Percentiles rank a stretch among this genome's conserved stretches.
Conservation (phyloP, 2,888 invertebrate species). For the Exocentrus adspersus region DNA sequence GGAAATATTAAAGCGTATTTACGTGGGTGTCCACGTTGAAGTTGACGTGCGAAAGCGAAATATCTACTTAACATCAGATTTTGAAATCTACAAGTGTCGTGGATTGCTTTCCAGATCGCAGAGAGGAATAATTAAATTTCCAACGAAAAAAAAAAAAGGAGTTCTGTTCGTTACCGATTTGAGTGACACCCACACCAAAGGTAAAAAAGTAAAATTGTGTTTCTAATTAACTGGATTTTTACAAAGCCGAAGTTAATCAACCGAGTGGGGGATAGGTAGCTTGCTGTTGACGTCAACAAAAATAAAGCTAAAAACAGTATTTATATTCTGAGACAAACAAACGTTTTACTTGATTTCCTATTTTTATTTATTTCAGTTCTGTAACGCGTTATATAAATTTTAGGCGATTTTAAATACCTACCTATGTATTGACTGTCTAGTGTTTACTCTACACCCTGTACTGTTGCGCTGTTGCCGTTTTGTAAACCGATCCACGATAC, state of each 20-base stretch:
- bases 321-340: too few species aligned
- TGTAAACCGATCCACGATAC: neutral
- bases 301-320: too few species aligned
- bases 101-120: neutral
- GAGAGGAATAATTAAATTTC: neutral
- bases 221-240: neutral
- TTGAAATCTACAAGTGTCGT: neutral
- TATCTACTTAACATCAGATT: slow-evolving; percentile 7
- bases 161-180: neutral
- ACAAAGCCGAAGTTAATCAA: neutral
- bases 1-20: slow-evolving; percentile 6
- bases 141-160: neutral
- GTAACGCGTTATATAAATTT: too few species aligned
- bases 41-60: neutral
- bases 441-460: neutral
- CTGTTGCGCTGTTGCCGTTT: neutral
- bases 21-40: slow-evolving; percentile 8
- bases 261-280: too few species aligned
- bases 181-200: neutral
- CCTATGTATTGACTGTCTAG: too few species aligned
- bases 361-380: too few species aligned
- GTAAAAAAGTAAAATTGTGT: neutral
- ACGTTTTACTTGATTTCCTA: too few species aligned
- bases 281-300: too few species aligned
- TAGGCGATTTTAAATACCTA: too few species aligned